Base-by-base conservation (phyloP, 2,797 vertebrate genomes). In the Pachyuromys duprasi region DNA sequence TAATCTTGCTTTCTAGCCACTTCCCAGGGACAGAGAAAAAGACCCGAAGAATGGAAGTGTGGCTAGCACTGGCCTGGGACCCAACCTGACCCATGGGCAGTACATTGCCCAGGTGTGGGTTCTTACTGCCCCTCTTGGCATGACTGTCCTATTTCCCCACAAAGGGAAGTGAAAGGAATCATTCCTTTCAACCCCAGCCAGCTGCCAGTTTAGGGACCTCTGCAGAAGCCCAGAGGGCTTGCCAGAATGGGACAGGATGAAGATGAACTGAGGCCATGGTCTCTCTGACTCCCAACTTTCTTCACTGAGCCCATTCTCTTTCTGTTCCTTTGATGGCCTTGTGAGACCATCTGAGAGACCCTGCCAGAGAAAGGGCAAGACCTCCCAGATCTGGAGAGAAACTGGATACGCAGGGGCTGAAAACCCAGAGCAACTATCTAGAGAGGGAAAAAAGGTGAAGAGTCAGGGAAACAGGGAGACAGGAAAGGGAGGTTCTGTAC, bases 71-170 rank as follows among this genome's bases (percentile, higher is more conserved):
- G 69, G 67, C 28, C 3, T 18, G 1, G 70, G 0, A 9, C 24
- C 31, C 0, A 0, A 87, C 67, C 55, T 42, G 8, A 55, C 3
- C 18, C 33, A 55, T 14, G 0, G 45, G 4, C 75, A n/a, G 0
- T 0, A 3, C 2, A 0, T 3, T 14, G 31, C 13, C 63, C 57
- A 65, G 69, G 45, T 7, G 9, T 2, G 45, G 42, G 39, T 17
- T 80, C 72, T 80, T 0, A 0, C 14, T 42, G 12, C 84, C 2
- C 3, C 49, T 63, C 89, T 60, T 6, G 3, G 36, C 4, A 0
- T 4, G 5, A 0, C 28, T 20, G 5, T 39, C 75, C 75, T 36
- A n/a, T 14, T 17, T 33, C 28, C 49, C 36, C 17, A 7, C 0
- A 13, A n/a, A 3, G 3, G 4, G 33, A 65, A n/a, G 7, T 9